These are phyloP conservation scores for Melanotus villosus DNA, from an alignment of 2,888 invertebrate genomes.

Conservation along the genomic window DNA sequence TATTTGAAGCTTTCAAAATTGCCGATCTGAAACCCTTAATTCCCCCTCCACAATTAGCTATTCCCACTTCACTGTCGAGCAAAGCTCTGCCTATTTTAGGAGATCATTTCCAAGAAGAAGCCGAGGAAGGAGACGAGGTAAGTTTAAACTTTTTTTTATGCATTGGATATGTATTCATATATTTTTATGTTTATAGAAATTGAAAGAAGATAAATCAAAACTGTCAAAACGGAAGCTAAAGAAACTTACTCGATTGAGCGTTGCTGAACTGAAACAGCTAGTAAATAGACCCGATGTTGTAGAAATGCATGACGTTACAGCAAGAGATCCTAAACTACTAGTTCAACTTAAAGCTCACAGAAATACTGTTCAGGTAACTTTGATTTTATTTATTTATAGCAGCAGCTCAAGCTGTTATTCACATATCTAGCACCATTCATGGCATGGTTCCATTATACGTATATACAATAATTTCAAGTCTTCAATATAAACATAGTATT, in stretches of 20 bases:
- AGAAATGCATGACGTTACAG: constrained; percentile 99
- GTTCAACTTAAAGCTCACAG: constrained; percentile 97
- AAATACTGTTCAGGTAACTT: constrained; percentile 92
- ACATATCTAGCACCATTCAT: too few species aligned
- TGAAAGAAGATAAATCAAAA: constrained; percentile 88
- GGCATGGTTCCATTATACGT: too few species aligned
- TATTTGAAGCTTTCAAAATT: constrained; percentile 94
- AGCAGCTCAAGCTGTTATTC: too few species aligned
- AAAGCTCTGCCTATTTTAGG: constrained; percentile 68
- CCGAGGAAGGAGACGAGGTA: constrained; percentile 76
- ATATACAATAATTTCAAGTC: too few species aligned
- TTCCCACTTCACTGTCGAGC: constrained; percentile 70
- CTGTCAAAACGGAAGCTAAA: constrained; percentile 96
- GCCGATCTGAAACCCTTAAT: constrained; percentile 79
- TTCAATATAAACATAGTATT: too few species aligned
- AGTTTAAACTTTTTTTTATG: too few species aligned
- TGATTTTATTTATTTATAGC: too few species aligned
- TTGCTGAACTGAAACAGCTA: constrained; percentile 96
- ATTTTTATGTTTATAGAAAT: constrained; percentile 66
- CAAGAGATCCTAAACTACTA: constrained; percentile 94
- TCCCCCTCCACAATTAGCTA: constrained; percentile 67
- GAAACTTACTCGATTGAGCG: constrained; percentile 93
- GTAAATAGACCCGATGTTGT: constrained; percentile 98
- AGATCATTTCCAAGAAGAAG: constrained; percentile 77
- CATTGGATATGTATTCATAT: too few species aligned